Conservation (phyloP, 2,113 vertebrate species). For the cat (Felis catus) region DNA sequence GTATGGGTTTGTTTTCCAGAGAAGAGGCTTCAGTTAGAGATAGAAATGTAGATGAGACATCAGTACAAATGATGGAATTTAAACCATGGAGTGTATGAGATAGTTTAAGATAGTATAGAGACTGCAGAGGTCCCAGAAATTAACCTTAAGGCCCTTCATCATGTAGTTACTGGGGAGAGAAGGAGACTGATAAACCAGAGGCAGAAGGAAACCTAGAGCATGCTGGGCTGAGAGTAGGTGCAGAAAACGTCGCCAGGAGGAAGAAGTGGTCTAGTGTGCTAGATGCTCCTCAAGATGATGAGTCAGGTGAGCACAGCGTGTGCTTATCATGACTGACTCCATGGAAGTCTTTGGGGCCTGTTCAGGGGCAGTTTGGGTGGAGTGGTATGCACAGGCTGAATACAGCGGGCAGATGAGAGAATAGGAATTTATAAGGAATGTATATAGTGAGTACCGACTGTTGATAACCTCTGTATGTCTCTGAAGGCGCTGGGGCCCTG, state of each 20-base stretch:
- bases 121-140: background rate
- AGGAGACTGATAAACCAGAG: background rate
- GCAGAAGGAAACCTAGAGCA: background rate
- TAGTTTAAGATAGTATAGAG: background rate
- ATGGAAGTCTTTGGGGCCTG: background rate
- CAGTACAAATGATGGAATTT: background rate
- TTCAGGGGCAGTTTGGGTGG: background rate
- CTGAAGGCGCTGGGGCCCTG: fast-evolving
- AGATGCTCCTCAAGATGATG: background rate
- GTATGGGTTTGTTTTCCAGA: background rate
- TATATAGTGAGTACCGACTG: background rate
- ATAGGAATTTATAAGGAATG: background rate
- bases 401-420: background rate
- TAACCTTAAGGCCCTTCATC: background rate
- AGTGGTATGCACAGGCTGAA: background rate
- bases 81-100: background rate
- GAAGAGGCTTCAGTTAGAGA: background rate
- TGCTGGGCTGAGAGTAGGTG: background rate
- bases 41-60: background rate
- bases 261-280: background rate
- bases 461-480: background rate
- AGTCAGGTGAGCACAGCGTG: background rate
- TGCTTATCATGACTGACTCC: background rate
- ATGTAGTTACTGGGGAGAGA: background rate
- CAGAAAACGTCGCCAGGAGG: background rate